Conservation (phyloP, 2,113 vertebrate species). For the Urocitellus parryii region DNA sequence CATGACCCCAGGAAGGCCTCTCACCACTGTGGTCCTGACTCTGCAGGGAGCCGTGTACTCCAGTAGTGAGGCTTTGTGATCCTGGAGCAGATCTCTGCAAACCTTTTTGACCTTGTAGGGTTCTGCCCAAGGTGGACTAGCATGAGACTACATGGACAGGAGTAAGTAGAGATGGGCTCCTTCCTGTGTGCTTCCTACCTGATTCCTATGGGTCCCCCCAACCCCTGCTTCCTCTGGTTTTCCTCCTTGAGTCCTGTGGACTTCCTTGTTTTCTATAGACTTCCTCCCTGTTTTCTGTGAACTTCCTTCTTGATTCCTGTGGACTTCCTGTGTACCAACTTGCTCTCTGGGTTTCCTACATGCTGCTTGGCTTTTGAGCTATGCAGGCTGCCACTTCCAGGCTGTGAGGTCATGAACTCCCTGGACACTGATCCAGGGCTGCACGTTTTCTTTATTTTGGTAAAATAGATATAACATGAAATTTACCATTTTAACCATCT, state of each 20-base stretch:
- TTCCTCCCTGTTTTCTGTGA: neutral
- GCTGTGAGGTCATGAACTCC: neutral
- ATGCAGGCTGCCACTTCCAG: neutral
- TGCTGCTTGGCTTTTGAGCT: no score
- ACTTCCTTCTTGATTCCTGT: no score
- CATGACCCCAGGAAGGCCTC: no score
- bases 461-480: neutral
- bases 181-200: neutral
- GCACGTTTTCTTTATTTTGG: neutral
- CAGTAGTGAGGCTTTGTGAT: neutral
- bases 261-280: neutral
- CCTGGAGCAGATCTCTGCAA: neutral
- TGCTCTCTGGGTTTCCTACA: neutral
- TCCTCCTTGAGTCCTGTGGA: neutral
- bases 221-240: neutral
- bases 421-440: neutral
- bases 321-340: neutral
- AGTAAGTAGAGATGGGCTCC: neutral
- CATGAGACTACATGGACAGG: neutral
- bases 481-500: neutral
- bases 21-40: neutral
- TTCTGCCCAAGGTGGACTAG: neutral
- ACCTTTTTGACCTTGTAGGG: neutral
- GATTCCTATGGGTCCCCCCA: neutral
- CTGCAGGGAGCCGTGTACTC: neutral